Evolutionary conservation across 2,888 invertebrate species (phyloP).

Genomic region (Oxyteleia sp.): DNA sequence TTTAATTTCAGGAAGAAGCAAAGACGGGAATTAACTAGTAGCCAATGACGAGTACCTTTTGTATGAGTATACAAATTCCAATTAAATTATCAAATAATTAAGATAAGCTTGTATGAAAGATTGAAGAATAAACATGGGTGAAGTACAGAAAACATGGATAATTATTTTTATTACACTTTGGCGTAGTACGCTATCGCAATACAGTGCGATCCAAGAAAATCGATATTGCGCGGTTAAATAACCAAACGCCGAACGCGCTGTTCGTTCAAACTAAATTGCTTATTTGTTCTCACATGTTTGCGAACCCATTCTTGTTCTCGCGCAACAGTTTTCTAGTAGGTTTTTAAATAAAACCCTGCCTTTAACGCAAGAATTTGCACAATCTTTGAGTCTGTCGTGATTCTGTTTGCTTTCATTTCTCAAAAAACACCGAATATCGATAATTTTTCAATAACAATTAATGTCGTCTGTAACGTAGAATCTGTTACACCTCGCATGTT

Average conservation of each 20-base stretch:
- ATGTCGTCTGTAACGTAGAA: neutral
- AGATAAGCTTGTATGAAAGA: slow-evolving; percentile 15
- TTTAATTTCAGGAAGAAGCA: slow-evolving; percentile 40
- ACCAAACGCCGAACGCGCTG: neutral
- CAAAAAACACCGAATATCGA: neutral
- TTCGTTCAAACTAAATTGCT: slow-evolving; percentile 25
- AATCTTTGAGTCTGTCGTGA: neutral
- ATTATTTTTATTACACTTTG: slow-evolving; percentile 58
- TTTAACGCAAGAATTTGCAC: neutral
- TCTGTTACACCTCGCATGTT: neutral
- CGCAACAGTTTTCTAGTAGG: neutral
- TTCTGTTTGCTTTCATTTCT: neutral
- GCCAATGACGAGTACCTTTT: slow-evolving; percentile 3
- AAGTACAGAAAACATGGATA: slow-evolving; percentile 49
- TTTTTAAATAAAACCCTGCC: neutral
- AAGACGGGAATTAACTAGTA: slow-evolving; percentile 1
- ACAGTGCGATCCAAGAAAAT: slow-evolving; percentile 36
- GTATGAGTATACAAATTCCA: neutral
- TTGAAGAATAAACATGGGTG: slow-evolving; percentile 41
- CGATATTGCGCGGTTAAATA: slow-evolving; percentile 12
- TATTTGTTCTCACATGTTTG: slow-evolving; percentile 18
- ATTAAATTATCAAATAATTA: slow-evolving; percentile 3
- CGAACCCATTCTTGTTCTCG: neutral
- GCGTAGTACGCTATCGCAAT: slow-evolving; percentile 48
- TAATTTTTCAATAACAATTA: neutral